Conservation (phyloP, 2,888 invertebrate genomes). For the Gryllus longicercus region DNA sequence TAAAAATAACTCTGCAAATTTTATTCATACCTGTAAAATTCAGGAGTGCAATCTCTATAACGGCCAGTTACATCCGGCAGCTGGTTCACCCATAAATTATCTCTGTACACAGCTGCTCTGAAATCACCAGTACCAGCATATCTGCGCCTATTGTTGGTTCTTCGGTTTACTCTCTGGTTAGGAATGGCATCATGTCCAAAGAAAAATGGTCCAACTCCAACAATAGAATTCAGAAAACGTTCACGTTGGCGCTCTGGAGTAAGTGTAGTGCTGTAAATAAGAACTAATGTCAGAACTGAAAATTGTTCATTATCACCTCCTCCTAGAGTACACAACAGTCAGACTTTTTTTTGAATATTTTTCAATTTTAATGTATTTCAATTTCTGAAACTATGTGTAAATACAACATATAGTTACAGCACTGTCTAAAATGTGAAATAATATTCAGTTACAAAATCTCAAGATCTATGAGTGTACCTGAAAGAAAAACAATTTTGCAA, state of each 20-base stretch:
- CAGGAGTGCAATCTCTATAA: conserved; percentile 69
- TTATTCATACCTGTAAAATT: conserved; percentile 63
- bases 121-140: conserved; percentile 43
- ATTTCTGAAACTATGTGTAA: too few species aligned
- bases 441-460: too few species aligned
- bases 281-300: too few species aligned
- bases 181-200: conserved; percentile 22
- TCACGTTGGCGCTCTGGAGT: conserved; percentile 17
- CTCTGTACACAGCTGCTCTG: conserved; percentile 70
- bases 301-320: too few species aligned
- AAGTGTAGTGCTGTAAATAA: conserved; percentile 12
- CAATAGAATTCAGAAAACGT: neutral
- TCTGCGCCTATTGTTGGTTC: conserved; percentile 38
- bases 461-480: too few species aligned
- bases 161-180: conserved; percentile 39
- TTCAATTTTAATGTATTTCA: too few species aligned
- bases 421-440: too few species aligned
- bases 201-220: neutral
- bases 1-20: conserved; percentile 35
- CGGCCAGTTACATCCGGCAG: conserved; percentile 67
- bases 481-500: too few species aligned
- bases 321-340: too few species aligned
- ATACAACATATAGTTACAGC: too few species aligned
- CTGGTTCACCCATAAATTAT: conserved; percentile 70
- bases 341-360: too few species aligned